Evolutionary conservation across 2,888 invertebrate genomes (phyloP), one percentile per base, ranked within the genome.

Genomic region (Tipula confusa): DNA sequence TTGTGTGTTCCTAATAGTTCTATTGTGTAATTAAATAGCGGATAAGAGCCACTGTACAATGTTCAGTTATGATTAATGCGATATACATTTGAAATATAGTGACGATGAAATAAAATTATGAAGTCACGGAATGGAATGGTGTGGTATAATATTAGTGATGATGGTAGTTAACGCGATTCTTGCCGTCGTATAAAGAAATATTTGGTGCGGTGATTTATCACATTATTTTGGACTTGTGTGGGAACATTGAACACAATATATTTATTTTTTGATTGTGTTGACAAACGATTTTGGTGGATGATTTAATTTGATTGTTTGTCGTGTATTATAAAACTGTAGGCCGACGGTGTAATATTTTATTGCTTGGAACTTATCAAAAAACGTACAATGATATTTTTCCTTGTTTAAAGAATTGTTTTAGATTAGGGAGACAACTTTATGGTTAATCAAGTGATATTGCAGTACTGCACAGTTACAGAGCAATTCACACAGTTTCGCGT

Each of bases 21-120:
- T 64, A 64, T 64, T 64, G 24, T 64, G 64, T 64, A 64, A 64
- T 64, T 64, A 64, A 64, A 64, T 64, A 64, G 64, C 9, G n/a
- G 24, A 18, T 64, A 24, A n/a, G n/a, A n/a, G n/a, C n/a, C n/a
- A n/a, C n/a, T 24, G 24, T 64, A 24, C 64, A 64, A 64, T 64
- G 64, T 24, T 64, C 13, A 24, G 24, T 64, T 64, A 24, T 64
- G 64, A 64, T 64, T 64, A 64, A 64, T 64, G 64, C 11, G 64
- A 24, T 64, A 24, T 64, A 64, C 64, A 64, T 64, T 64, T 64
- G 24, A 24, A 64, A 64, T 24, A 64, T 11, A 64, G 24, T 64
- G 18, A 48, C 48, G 48, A 48, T 18, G 48, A 48, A 48, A 48
- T 48, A 48, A 48, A 48, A 48, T 64, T 64, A 64, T 9, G 1